phyloP scores from a whole-genome alignment of 2,888 invertebrate species.

The Eupithecia subfuscata region DNA sequence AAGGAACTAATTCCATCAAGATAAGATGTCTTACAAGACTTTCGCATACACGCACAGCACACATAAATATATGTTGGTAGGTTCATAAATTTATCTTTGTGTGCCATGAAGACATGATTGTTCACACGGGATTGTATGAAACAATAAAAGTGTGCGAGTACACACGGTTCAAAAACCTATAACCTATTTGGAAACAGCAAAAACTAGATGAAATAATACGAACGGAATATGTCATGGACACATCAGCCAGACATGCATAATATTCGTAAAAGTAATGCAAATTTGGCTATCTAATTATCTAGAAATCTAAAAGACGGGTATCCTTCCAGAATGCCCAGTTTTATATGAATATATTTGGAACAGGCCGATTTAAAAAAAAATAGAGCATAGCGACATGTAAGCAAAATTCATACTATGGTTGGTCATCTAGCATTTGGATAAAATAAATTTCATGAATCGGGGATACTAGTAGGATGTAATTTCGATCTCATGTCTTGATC shows the following conservation, averaged over 20 bases:
- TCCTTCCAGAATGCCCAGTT: background rate
- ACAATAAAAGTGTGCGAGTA: slow-evolving; percentile 60
- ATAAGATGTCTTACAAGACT: slow-evolving; percentile 27
- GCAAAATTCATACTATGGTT: background rate
- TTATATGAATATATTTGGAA: background rate
- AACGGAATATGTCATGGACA: background rate
- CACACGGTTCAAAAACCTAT: slow-evolving; percentile 65
- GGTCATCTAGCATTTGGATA: background rate
- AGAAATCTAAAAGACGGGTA: background rate
- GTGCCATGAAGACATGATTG: slow-evolving; percentile 62
- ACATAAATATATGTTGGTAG: slow-evolving; percentile 21
- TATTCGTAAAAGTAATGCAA: background rate
- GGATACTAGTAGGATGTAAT: background rate
- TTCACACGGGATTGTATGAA: slow-evolving; percentile 75
- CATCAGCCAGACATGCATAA: background rate
- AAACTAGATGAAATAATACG: slow-evolving; percentile 7
- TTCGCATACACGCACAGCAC: slow-evolving; percentile 36
- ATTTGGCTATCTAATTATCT: background rate
- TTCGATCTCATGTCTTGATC: background rate
- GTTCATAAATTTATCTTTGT: slow-evolving; percentile 49
- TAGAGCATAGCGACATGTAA: background rate
- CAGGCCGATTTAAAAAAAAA: background rate
- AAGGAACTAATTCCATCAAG: slow-evolving; percentile 28
- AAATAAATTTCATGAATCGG: background rate
- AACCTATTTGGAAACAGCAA: slow-evolving; percentile 42